Conservation (phyloP, 2,888 invertebrate species). For the Rhaphigaster nebulosa region DNA sequence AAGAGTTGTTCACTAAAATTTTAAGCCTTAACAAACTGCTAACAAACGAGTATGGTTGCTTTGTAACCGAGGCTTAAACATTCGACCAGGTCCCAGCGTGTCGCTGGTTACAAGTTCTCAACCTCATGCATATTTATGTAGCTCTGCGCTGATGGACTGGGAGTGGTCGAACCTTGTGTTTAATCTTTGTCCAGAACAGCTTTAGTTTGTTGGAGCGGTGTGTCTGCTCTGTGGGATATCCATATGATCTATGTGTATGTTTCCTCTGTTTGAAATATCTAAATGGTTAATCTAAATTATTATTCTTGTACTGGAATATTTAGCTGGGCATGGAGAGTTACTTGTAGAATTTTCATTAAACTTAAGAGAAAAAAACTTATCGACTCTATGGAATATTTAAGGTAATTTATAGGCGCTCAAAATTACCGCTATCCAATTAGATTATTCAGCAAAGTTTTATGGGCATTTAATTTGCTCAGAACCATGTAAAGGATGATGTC, state of each 20-base stretch:
- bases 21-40: neutral
- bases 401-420: too few relatives aligned
- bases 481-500: too few relatives aligned
- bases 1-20: neutral
- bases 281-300: neutral
- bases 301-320: neutral
- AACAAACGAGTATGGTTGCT: neutral
- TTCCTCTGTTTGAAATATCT: neutral
- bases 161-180: conserved; percentile 13
- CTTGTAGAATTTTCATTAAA: too few relatives aligned
- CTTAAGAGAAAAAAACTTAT: too few relatives aligned
- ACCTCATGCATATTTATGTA: conserved; percentile 4
- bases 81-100: neutral
- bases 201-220: neutral
- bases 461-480: too few relatives aligned
- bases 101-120: neutral
- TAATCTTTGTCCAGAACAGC: conserved; percentile 23
- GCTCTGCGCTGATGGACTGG: neutral
- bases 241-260: neutral
- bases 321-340: too few relatives aligned
- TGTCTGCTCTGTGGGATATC: neutral
- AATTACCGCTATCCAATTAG: too few relatives aligned
- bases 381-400: too few relatives aligned
- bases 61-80: neutral
- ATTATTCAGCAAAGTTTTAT: too few relatives aligned